Percentiles rank a stretch among this genome's conserved stretches.
These are phyloP conservation scores for Caenorhabditis doughertyi DNA, from an alignment of 2,888 invertebrate genomes.

Conservation along the genomic window DNA sequence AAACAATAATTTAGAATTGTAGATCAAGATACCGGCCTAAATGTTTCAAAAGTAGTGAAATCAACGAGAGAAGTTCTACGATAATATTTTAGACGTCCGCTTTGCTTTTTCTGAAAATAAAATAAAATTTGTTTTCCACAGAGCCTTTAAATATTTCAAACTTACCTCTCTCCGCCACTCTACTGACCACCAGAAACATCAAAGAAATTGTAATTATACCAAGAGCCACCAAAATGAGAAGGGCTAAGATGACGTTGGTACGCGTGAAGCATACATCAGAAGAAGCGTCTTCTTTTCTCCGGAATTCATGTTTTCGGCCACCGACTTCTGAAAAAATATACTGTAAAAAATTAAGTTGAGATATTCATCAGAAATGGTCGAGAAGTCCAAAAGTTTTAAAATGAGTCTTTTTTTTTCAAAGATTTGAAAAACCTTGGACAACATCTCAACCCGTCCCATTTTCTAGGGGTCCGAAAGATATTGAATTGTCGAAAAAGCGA, in stretches of 20 bases:
- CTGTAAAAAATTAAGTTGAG: too few relatives aligned
- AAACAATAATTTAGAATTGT: neutral
- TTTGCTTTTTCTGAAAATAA: constrained; percentile 27
- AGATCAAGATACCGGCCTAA: constrained; percentile 27
- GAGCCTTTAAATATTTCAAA: too few relatives aligned
- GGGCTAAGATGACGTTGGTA: constrained; percentile 30
- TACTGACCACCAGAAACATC: constrained; percentile 46
- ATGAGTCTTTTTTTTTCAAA: too few relatives aligned
- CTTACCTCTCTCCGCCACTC: constrained; percentile 37
- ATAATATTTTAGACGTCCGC: constrained; percentile 13
- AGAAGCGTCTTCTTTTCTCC: neutral
- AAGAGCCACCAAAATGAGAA: constrained; percentile 41
- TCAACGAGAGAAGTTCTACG: constrained; percentile 37
- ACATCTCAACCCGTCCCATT: too few relatives aligned
- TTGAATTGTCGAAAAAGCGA: too few relatives aligned
- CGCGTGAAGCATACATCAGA: constrained; percentile 51
- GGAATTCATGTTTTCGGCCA: neutral
- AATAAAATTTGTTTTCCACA: neutral
- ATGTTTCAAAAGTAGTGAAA: neutral
- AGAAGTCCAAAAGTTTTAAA: too few relatives aligned
- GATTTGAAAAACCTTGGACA: too few relatives aligned
- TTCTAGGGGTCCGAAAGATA: too few relatives aligned
- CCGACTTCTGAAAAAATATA: constrained; percentile 19
- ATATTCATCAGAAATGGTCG: too few relatives aligned
- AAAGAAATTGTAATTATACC: constrained; percentile 36